These are phyloP conservation scores for Sander lucioperca DNA, from an alignment of 2,113 vertebrate species.

Conservation along the genomic window DNA sequence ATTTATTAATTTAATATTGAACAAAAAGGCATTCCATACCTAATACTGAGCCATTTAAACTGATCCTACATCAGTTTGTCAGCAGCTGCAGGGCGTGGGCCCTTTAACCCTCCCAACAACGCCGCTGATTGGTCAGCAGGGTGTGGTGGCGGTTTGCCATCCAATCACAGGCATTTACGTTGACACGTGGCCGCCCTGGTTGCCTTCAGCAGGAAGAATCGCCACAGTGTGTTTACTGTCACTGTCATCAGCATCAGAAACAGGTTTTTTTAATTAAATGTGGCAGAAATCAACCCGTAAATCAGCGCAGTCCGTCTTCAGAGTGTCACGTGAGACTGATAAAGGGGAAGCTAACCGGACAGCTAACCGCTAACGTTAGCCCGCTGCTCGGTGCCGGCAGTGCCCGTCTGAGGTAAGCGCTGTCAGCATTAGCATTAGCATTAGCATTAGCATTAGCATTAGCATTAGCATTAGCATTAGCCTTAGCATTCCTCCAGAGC, in stretches of 20 bases:
- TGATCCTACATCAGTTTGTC: not conserved
- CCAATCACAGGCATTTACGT: conserved; percentile 47
- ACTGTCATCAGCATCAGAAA: not conserved
- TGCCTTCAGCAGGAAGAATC: conserved; percentile 42
- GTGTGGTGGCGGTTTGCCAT: not conserved
- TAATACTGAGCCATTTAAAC: too few relatives aligned
- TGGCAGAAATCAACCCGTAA: not conserved
- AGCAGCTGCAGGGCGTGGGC: conserved; percentile 14
- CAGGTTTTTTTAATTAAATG: not conserved
- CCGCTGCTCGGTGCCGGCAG: conserved; percentile 15
- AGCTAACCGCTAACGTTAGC: conserved; percentile 14
- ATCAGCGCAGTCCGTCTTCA: too few relatives aligned
- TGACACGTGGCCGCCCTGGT: not conserved
- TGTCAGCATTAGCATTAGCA: conserved; percentile 43
- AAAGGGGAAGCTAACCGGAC: not conserved
- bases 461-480: conserved; percentile 42
- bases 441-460: conserved; percentile 34
- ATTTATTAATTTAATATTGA: too few relatives aligned
- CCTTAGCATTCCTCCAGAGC: not conserved
- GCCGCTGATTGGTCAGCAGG: conserved; percentile 44
- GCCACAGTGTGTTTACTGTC: not conserved
- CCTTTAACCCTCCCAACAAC: not conserved
- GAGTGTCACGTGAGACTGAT: too few relatives aligned
- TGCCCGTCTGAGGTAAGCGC: conserved; percentile 51
- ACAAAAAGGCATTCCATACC: too few relatives aligned